Evolutionary conservation across 2,888 invertebrate genomes (phyloP).

Genomic region (Heliconius cydno): DNA sequence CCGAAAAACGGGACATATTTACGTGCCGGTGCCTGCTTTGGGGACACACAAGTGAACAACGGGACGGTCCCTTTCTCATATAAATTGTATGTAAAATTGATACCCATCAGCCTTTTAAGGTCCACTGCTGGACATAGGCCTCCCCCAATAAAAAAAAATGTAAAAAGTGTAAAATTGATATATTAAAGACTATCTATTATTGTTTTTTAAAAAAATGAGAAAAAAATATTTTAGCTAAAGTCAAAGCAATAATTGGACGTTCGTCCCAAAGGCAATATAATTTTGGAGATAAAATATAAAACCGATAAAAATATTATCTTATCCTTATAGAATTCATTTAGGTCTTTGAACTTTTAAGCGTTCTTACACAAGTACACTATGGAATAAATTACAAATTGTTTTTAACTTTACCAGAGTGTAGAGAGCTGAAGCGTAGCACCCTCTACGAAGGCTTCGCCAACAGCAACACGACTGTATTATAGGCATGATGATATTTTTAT

Average conservation of each 20-base stretch:
- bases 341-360: too few relatives aligned
- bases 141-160: too few relatives aligned
- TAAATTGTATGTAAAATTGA: neutral
- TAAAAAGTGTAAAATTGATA: too few relatives aligned
- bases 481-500: conserved; percentile 80
- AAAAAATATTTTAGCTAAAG: neutral
- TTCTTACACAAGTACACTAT: neutral
- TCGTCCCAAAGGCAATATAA: neutral
- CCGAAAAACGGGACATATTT: too few relatives aligned
- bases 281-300: neutral
- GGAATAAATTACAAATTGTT: neutral
- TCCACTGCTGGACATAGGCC: too few relatives aligned
- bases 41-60: too few relatives aligned
- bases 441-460: conserved; percentile 88
- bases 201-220: neutral
- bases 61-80: neutral
- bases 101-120: too few relatives aligned
- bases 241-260: neutral
- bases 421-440: conserved; percentile 88
- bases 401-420: conserved; percentile 86
- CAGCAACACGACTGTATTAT: conserved; percentile 91
- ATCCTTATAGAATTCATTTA: neutral
- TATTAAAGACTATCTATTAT: neutral
- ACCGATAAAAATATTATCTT: neutral
- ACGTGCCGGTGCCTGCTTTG: too few relatives aligned